Conservation (phyloP, 2,888 invertebrate genomes). For the Clistopyga incitator region DNA sequence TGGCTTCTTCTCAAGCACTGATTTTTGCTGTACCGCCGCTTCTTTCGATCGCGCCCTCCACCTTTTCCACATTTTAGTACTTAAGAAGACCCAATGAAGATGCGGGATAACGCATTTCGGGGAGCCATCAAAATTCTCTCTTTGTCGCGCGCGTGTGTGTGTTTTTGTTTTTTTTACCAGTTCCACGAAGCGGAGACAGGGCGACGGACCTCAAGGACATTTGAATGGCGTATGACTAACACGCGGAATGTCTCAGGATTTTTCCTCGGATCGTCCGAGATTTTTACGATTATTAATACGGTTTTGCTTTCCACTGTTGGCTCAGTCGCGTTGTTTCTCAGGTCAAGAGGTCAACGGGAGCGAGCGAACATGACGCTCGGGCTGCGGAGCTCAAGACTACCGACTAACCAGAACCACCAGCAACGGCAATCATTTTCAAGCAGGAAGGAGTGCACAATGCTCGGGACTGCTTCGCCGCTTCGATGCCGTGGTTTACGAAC, state of each 20-base stretch:
- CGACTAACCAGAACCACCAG: background rate
- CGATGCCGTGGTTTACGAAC: conserved; percentile 28
- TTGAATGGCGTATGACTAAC: conserved; percentile 4
- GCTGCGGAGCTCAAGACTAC: conserved; percentile 25
- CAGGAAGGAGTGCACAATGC: conserved; percentile 29
- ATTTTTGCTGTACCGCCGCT: no score
- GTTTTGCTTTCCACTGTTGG: background rate
- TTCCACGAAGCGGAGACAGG: background rate
- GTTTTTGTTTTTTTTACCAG: no score
- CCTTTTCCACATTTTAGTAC: no score
- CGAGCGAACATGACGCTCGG: conserved; percentile 38
- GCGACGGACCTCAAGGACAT: background rate
- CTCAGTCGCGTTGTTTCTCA: conserved; percentile 48
- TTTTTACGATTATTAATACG: conserved; percentile 13
- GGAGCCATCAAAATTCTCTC: no score
- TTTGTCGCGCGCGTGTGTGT: no score
- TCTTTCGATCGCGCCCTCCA: no score
- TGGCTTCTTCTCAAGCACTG: no score
- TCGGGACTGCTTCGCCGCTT: conserved; percentile 29
- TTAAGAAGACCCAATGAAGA: no score
- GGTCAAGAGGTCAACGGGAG: conserved; percentile 56
- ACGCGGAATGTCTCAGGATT: background rate
- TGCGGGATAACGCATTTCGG: no score
- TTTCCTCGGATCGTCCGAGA: conserved; percentile 3
- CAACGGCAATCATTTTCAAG: background rate